Percentiles rank a stretch among this genome's conserved stretches.
Evolutionary conservation across 1,140 invertebrate species (phyloP).

Genomic region (Ceratoteleas bidentatus): DNA sequence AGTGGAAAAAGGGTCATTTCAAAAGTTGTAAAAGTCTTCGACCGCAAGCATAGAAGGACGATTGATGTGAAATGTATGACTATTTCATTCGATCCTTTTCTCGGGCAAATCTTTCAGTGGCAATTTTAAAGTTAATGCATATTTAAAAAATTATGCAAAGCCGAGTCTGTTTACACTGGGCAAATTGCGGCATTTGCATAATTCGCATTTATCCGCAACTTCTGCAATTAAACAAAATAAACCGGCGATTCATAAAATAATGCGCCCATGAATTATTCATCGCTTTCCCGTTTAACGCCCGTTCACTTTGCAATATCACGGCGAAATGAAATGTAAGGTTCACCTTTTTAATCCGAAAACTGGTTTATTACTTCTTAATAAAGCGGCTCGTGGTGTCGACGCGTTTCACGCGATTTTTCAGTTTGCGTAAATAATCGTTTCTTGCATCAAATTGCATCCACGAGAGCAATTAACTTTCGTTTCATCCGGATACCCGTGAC

Average conservation of each 20-base stretch:
- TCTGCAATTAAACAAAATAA: slow-evolving; percentile 8
- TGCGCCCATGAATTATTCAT: slow-evolving; percentile 4
- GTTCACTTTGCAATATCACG: neutral
- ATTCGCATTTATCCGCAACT: slow-evolving; percentile 3
- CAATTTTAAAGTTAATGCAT: slow-evolving; percentile 15
- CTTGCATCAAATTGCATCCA: no score
- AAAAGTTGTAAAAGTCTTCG: no score
- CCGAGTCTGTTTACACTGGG: neutral
- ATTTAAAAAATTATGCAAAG: slow-evolving; percentile 10
- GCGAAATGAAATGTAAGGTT: neutral
- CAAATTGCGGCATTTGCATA: slow-evolving; percentile 10
- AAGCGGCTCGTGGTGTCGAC: neutral
- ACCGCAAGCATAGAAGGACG: neutral
- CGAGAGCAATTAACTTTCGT: no score
- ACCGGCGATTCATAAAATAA: neutral
- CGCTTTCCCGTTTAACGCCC: neutral
- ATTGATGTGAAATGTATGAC: slow-evolving; percentile 1
- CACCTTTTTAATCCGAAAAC: neutral
- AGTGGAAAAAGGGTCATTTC: no score
- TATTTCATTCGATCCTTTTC: slow-evolving; percentile 6
- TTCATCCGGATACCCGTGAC: no score
- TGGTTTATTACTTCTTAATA: slow-evolving; percentile 1
- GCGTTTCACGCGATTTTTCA: neutral
- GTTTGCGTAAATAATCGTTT: neutral
- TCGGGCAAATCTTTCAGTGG: neutral